phyloP scores from a whole-genome alignment of 2,797 vertebrate species.

The Gymnocypris eckloni region DNA sequence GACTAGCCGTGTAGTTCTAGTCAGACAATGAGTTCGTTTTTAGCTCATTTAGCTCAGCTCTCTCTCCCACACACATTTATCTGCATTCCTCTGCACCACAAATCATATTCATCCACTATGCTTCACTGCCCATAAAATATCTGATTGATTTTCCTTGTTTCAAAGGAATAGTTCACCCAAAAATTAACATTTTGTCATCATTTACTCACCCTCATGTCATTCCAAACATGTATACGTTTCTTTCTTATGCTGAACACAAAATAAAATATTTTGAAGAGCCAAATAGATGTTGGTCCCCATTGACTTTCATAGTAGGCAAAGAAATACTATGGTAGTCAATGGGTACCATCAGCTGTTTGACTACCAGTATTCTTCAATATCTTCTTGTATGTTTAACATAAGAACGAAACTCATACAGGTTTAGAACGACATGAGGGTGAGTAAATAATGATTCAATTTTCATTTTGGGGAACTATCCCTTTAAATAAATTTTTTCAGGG shows the following conservation, averaged over 20 bases:
- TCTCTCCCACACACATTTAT: conserved; percentile 27
- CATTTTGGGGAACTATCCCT: no score
- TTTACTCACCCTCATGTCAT: neutral
- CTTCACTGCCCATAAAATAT: neutral
- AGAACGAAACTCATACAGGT: neutral
- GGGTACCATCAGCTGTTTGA: neutral
- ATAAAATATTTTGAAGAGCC: neutral
- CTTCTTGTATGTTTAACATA: neutral
- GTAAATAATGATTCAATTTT: no score
- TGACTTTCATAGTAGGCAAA: neutral
- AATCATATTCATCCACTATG: neutral
- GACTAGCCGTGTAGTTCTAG: neutral
- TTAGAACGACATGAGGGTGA: no score
- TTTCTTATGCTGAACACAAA: neutral
- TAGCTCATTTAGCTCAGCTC: conserved; percentile 14
- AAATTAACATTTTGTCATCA: neutral
- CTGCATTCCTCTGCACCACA: conserved; percentile 36
- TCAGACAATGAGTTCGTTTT: conserved; percentile 23
- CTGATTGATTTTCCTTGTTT: neutral
- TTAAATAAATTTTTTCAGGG: neutral
- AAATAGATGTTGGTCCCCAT: neutral
- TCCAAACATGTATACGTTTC: neutral
- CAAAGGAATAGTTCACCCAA: neutral
- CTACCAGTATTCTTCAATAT: neutral
- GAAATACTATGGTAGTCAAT: neutral